These are phyloP conservation scores for Dasysyrphus tricinctus DNA, from an alignment of 2,888 invertebrate genomes.

Conservation along the genomic window DNA sequence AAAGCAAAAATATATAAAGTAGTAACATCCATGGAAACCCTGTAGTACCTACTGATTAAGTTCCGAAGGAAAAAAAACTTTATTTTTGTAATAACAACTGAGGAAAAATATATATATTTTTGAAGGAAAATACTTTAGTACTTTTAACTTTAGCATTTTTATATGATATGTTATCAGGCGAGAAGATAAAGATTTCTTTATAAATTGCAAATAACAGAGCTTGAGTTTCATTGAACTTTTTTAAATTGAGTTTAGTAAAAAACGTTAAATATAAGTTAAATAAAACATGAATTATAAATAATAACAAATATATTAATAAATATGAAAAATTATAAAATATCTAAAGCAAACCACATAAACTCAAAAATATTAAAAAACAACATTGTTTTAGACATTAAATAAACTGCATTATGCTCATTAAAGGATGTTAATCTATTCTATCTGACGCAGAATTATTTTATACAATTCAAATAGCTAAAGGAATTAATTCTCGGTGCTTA, in stretches of 20 bases:
- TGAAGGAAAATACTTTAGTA: not conserved
- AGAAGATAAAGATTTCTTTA: no score
- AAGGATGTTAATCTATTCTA: slow-evolving; percentile 13
- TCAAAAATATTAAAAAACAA: not conserved
- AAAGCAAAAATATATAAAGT: not conserved
- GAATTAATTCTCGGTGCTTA: slow-evolving; percentile 3
- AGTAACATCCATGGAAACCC: not conserved
- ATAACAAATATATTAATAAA: not conserved
- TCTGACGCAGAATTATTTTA: slow-evolving; percentile 6
- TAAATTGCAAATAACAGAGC: no score
- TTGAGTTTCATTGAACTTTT: no score
- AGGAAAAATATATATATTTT: not conserved
- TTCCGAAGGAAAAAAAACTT: not conserved
- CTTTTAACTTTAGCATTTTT: no score
- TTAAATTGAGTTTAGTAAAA: no score
- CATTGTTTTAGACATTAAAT: not conserved
- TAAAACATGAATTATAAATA: not conserved
- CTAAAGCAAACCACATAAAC: not conserved
- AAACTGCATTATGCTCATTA: slow-evolving; percentile 19
- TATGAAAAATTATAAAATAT: not conserved
- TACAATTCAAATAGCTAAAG: not conserved
- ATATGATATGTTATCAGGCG: no score
- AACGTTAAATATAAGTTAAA: not conserved
- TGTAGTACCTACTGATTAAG: not conserved
- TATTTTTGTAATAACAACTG: not conserved